Base-by-base conservation (phyloP, 2,797 vertebrate species). In the Serranus cabrilla region DNA sequence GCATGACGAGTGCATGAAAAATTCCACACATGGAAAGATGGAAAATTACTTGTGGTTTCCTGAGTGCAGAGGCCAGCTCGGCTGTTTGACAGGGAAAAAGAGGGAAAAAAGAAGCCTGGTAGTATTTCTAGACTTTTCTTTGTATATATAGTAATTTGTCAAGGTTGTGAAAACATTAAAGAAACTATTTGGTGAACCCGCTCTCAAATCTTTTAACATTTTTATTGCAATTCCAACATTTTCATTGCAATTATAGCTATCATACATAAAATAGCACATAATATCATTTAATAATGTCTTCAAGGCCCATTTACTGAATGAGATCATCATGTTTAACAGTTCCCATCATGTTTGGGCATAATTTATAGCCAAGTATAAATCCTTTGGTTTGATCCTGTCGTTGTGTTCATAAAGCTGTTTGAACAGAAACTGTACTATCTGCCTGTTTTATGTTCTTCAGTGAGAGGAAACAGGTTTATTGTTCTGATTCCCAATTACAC, bases 31-130 rank as follows among this genome's bases (percentile, higher is more conserved):
- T 92, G 90, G 93, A 94, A 90, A 94, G 89, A 90, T 93, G 93
- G 93, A 95, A 94, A 95, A 94, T 85, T 85, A 91, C 91, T 93
- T 91, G 91, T 82, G 94, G 93, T 93, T 95, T 95, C 92, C 93
- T 90, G 90, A 92, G 89, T 66, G 83, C 83, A 82, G 89, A 87
- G 89, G 90, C 89, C 87, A 90, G 69, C 80, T 84, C 39, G 84
- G 82, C 89, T 82, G 82, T 85, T 91, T 90, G 86, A 90, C 89
- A 89, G 81, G 51, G 61, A 82, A 81, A 63, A 50, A 31, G 45
- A 42, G n/a, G 23, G 21, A 45, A 2, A 56, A 40, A 50, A 31
- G n/a, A 57, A 37, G 67, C 49, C 52, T 69, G 62, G 60, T 88
- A 64, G 87, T 90, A 87, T 92, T 92, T 91, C 80, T 83, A 68